Base-by-base conservation (phyloP, 1,140 invertebrate genomes). In the Drosophila nigrodunni region DNA sequence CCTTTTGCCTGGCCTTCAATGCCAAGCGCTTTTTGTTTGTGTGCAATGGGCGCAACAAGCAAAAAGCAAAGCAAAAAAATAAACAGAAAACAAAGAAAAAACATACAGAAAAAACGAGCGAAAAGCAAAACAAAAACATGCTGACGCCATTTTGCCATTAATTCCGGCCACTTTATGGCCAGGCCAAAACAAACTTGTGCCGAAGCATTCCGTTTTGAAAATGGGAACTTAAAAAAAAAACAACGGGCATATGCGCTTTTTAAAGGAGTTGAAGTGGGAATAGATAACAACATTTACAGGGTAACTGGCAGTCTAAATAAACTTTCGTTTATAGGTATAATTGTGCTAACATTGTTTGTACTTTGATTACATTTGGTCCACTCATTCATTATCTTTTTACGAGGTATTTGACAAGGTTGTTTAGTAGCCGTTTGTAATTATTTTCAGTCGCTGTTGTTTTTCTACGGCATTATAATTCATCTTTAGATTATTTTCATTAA, bases 61-160 rank as follows among this genome's bases (percentile, higher is more conserved):
- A 83, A 79, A 74, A 82, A 87, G 55, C 62, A 66, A 47, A 66
- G 70, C 66, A 43, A 44, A 34, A 35, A 55, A 46, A 55, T 61
- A 68, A 72, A 82, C 62, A 83, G 77, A 74, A 82, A 87, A 59
- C 61, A 69, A 47, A 61, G 74, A 67, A 43, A 44, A 34, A 25
- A 30, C 25, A 30, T 30, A 74, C 18, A 21, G 18, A 55, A 46
- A 80, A 78, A 35, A 30, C 47, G 35, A 50, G 55, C 6, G 7
- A 61, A 69, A 69, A 60, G 30, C 70, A 80, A 68, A 76, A 70
- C 71, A 46, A 77, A 82, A 82, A 82, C 80, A 72, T 61, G 71
- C 80, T 88, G 83, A 87, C 83, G 83, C 83, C 83, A 87, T 87
- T 87, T 87, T 87, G 80, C 77, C 83, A 87, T 87, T 87, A 88